Percentiles rank a stretch among this genome's conserved stretches.
Conservation (phyloP, 2,797 vertebrate genomes). For the Corythornis leucogaster region DNA sequence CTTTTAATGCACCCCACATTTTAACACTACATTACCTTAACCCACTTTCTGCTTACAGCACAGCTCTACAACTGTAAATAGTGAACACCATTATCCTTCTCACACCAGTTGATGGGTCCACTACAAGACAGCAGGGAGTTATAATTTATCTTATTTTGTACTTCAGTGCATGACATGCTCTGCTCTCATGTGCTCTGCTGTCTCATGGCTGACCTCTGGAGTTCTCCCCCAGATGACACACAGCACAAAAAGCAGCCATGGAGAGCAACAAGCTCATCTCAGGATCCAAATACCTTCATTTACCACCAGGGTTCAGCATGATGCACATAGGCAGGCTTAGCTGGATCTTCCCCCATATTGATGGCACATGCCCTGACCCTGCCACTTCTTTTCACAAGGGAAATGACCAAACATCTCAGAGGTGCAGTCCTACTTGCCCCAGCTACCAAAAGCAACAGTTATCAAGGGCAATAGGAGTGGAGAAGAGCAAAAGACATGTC, state of each 20-base stretch:
- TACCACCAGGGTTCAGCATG: rapidly evolving
- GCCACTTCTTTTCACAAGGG: not conserved
- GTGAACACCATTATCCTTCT: not conserved
- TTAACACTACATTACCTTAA: not conserved
- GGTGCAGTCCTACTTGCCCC: not conserved
- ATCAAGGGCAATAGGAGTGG: not conserved
- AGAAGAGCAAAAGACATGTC: not conserved
- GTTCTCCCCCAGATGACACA: not conserved
- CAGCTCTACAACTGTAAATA: not conserved
- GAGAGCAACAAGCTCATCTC: not conserved
- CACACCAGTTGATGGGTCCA: not conserved
- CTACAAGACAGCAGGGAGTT: no score
- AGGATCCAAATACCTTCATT: not conserved
- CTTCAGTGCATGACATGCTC: not conserved
- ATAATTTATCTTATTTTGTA: rapidly evolving
- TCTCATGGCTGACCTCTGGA: not conserved
- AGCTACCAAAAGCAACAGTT: not conserved
- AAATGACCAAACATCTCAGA: not conserved
- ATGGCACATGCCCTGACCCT: not conserved
- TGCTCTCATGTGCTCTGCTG: not conserved
- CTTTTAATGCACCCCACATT: not conserved
- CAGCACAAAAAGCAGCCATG: not conserved
- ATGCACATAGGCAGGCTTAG: not conserved
- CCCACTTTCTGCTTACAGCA: not conserved
- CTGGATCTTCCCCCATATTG: not conserved